phyloP scores from a whole-genome alignment of 2,797 vertebrate genomes.

The Falco rusticolus region DNA sequence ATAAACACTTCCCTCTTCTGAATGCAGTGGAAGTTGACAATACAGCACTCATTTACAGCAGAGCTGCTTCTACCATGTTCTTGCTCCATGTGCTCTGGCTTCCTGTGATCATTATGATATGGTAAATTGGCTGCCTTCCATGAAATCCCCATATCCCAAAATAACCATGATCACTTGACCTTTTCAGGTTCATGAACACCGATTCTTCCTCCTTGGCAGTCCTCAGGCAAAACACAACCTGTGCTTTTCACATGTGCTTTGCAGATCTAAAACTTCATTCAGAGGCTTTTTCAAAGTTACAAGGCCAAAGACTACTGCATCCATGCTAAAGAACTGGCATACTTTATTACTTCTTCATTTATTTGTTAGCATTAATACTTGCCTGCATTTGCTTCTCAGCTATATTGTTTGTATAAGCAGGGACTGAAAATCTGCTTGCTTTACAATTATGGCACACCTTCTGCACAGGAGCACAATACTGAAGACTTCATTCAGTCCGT shows the following conservation, averaged over 20 bases:
- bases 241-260: background rate
- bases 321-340: background rate
- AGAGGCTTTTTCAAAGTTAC: background rate
- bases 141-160: background rate
- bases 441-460: background rate
- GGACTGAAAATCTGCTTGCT: background rate
- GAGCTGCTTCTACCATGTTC: background rate
- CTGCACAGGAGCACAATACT: background rate
- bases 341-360: background rate
- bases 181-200: background rate
- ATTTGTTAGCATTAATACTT: background rate
- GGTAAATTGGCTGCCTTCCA: background rate
- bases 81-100: rapidly evolving
- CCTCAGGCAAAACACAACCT: background rate
- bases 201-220: background rate
- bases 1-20: background rate
- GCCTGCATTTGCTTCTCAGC: background rate
- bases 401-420: background rate
- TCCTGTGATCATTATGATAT: background rate
- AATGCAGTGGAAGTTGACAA: background rate
- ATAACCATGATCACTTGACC: rapidly evolving
- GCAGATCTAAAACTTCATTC: background rate
- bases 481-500: background rate
- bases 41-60: background rate
- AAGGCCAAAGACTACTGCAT: background rate